Percentiles rank a stretch among this genome's conserved stretches.
Conservation (phyloP, 2,888 invertebrate species). For the Boloria selene region DNA sequence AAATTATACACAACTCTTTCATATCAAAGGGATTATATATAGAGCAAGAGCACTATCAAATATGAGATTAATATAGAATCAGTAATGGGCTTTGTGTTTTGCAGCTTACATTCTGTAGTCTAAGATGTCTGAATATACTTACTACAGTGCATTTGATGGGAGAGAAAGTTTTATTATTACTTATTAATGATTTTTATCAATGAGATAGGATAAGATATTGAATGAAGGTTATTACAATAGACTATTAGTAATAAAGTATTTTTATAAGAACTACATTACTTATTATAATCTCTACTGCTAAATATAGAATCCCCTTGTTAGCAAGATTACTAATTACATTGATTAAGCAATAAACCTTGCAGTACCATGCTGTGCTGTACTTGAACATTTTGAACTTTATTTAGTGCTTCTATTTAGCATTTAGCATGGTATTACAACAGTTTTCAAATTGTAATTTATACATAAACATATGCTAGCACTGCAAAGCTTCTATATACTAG, state of each 20-base stretch:
- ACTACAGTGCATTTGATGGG: not conserved
- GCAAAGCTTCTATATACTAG: slow-evolving; percentile 66
- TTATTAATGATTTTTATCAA: not conserved
- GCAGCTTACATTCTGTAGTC: slow-evolving; percentile 8
- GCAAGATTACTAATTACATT: slow-evolving; percentile 66
- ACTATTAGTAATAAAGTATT: not conserved
- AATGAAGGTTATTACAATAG: too few species aligned
- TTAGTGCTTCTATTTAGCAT: slow-evolving; percentile 4
- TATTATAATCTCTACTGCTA: slow-evolving; percentile 23
- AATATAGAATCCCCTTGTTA: slow-evolving; percentile 61
- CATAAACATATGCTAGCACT: slow-evolving; percentile 61
- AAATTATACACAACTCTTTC: slow-evolving; percentile 52
- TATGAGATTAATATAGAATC: slow-evolving; percentile 15
- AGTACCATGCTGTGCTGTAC: slow-evolving; percentile 46
- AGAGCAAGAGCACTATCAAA: slow-evolving; percentile 20
- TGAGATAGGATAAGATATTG: too few species aligned
- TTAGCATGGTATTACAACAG: slow-evolving; percentile 39
- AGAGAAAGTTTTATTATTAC: not conserved
- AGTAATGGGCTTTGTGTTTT: slow-evolving; percentile 22
- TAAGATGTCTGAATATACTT: not conserved
- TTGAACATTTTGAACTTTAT: slow-evolving; percentile 7
- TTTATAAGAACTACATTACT: slow-evolving; percentile 12
- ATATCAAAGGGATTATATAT: slow-evolving; percentile 49
- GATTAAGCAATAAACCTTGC: slow-evolving; percentile 62
- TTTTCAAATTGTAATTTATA: slow-evolving; percentile 27